phyloP scores from a whole-genome alignment of 2,888 invertebrate genomes.

The Emmelina monodactyla region DNA sequence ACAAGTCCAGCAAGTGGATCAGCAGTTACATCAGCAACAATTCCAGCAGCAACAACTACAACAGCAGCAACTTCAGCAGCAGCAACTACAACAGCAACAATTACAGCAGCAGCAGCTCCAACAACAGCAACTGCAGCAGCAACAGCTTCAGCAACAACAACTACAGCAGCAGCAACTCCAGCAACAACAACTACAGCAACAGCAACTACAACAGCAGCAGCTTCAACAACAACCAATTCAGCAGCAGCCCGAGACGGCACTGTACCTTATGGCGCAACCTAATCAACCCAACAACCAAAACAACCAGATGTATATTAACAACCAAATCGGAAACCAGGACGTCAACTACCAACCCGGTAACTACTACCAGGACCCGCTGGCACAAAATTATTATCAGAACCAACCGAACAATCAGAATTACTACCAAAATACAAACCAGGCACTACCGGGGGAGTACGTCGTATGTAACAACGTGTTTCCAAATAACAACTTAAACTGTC shows the following conservation, averaged over 20 bases:
- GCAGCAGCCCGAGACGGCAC: neutral
- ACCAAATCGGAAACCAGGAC: neutral
- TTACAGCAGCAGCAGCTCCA: constrained; percentile 37
- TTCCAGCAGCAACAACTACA: constrained; percentile 28
- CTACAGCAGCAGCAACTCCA: constrained; percentile 45
- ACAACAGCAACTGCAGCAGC: constrained; percentile 46
- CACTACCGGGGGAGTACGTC: no score
- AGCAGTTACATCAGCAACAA: neutral
- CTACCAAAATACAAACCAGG: no score
- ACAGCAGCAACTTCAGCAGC: constrained; percentile 34
- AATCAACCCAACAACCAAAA: neutral
- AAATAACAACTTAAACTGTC: no score
- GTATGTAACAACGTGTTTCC: no score
- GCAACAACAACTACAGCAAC: constrained; percentile 35
- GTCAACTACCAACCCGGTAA: neutral
- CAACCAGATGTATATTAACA: neutral
- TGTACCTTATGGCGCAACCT: neutral
- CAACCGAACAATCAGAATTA: no score
- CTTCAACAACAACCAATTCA: constrained; percentile 20
- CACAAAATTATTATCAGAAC: no score
- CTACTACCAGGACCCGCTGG: constrained; percentile 1
- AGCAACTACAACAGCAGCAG: constrained; percentile 37
- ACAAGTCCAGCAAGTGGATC: no score
- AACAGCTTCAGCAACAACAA: constrained; percentile 41
- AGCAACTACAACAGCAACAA: constrained; percentile 34